A percentile compares a stretch with the other conserved stretches of the same genome.
Evolutionary conservation across 2,888 invertebrate genomes (phyloP).

Genomic region (Andrena flavipes): DNA sequence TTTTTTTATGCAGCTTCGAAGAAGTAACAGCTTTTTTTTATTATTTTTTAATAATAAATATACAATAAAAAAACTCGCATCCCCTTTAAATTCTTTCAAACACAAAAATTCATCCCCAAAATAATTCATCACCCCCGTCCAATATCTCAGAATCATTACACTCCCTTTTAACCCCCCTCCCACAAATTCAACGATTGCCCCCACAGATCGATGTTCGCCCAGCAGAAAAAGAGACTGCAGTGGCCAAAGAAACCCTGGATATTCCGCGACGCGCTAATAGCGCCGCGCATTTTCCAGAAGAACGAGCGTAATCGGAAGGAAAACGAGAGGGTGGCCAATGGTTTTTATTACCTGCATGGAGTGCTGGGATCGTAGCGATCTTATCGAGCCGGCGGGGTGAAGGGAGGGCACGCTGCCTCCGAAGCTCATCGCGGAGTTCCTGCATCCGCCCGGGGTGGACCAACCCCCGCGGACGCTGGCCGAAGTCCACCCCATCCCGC

Average conservation of each 20-base stretch:
- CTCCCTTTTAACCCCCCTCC: too few species aligned
- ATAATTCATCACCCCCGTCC: too few species aligned
- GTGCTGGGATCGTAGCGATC: constrained; percentile 82
- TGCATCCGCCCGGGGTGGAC: constrained; percentile 81
- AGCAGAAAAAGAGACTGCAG: neutral
- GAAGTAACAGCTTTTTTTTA: too few species aligned
- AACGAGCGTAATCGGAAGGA: neutral
- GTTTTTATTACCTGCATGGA: constrained; percentile 78
- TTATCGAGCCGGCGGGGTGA: constrained; percentile 81
- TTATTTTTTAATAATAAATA: too few species aligned
- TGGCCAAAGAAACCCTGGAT: neutral
- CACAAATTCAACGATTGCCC: neutral
- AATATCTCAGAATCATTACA: too few species aligned
- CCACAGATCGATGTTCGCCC: constrained; percentile 4
- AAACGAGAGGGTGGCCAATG: constrained; percentile 1
- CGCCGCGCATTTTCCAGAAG: neutral
- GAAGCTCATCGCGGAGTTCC: constrained; percentile 82
- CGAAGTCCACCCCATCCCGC: constrained; percentile 76
- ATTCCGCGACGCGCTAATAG: neutral
- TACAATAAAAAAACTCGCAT: too few species aligned
- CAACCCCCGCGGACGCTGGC: constrained; percentile 78
- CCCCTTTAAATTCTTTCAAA: too few species aligned
- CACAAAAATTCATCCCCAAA: too few species aligned
- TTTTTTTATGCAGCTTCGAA: too few species aligned
- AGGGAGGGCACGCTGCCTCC: constrained; percentile 83